These are phyloP conservation scores for Calosoma granatense DNA, from an alignment of 1,140 invertebrate genomes.

Conservation along the genomic window DNA sequence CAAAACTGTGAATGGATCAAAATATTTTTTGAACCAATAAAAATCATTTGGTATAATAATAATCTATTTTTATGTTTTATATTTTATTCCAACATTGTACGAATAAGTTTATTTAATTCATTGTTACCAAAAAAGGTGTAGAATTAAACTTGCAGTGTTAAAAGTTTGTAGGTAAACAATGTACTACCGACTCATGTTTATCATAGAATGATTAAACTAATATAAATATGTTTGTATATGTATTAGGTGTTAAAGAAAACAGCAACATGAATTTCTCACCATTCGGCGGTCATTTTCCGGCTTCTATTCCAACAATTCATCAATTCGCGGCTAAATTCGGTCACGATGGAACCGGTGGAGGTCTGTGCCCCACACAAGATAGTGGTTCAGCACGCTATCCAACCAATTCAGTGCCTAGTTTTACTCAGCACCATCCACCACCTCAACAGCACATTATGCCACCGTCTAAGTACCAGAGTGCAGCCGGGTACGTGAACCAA, in stretches of 20 bases:
- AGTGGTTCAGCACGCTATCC: constrained; percentile 29
- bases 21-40: no score
- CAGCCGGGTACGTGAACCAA: constrained; percentile 27
- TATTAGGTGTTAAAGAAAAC: constrained; percentile 1
- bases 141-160: no score
- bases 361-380: constrained; percentile 24
- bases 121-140: no score
- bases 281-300: constrained; percentile 52
- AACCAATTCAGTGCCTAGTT: constrained; percentile 31
- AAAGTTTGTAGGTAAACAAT: no score
- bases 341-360: constrained; percentile 39
- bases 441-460: constrained; percentile 26
- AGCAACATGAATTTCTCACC: constrained; percentile 54
- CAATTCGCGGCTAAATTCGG: constrained; percentile 45
- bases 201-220: no score
- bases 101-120: no score
- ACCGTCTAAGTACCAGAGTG: constrained; percentile 24
- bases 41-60: no score
- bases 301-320: constrained; percentile 50
- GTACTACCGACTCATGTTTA: no score
- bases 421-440: constrained; percentile 32
- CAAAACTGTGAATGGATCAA: no score
- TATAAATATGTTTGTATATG: no score
- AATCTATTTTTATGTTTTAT: no score
- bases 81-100: no score